Base-by-base conservation (phyloP, 1,140 invertebrate genomes). In the Phymastichus coffea region DNA sequence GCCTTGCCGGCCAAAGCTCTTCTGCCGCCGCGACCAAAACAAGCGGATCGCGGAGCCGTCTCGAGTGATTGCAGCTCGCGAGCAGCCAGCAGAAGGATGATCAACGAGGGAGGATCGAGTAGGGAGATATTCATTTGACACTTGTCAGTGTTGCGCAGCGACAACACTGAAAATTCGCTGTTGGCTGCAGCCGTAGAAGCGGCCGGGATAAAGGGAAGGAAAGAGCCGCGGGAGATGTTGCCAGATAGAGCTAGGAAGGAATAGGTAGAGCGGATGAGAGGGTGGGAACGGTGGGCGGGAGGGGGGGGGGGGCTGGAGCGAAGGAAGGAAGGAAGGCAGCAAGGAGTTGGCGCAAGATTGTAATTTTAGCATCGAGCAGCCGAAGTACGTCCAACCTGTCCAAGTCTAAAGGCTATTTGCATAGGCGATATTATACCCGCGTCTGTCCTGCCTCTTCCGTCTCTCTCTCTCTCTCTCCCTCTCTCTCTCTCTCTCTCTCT, bases 391-490 rank as follows among this genome's bases (percentile, higher is more conserved):
- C 72, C 71, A 75, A 70, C 70, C 75, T 75, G 72, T 78, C 71
- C 73, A 77, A 78, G 74, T 78, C 75, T 73, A 74, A 77, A 71
- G 77, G 77, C 73, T 79, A 79, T 79, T 79, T 79, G 77, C 77
- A 79, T 78, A 77, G 76, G 70, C 75, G 74, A 79, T 79, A 79
- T 79, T 78, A 77, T 79, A 77, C 71, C 75, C 67, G 64, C 61
- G 64, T 63, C 64, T 52, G 57, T 53, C 61, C 60, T 44, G 20
- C 37, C 57, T 58, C 26, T 14, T 51, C 28, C 48, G 41, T 43
- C 47, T n/a, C n/a, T n/a, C n/a, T n/a, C n/a, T 68, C 65, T 63
- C 65, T 63, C 64, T 52, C 60, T 53, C 61, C 60, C 49, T 30
- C 37, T 61, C 63, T 38, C 17, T 51, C 28, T 55, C 51, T 43